Conservation (phyloP, 2,797 vertebrate species). For the Synaphobranchus kaupii region DNA sequence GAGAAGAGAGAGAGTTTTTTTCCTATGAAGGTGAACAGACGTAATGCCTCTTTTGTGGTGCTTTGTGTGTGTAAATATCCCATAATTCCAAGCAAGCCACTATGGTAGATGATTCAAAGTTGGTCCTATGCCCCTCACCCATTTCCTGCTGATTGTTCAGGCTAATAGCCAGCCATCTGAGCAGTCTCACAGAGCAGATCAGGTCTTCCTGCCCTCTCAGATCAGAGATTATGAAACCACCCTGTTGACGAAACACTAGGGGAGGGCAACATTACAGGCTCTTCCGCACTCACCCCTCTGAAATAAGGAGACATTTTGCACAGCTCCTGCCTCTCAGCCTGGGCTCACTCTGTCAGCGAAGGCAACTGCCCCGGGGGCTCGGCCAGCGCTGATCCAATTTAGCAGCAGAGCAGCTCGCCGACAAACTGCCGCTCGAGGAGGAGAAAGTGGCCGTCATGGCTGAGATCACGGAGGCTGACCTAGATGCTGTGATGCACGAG, state of each 20-base stretch:
- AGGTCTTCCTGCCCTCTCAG: slow-evolving; percentile 50
- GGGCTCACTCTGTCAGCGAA: slow-evolving; percentile 54
- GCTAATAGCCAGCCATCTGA: slow-evolving; percentile 57
- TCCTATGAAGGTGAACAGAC: not conserved
- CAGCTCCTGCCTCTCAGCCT: slow-evolving; percentile 50
- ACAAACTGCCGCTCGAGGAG: slow-evolving; percentile 7
- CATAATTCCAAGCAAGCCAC: slow-evolving; percentile 56
- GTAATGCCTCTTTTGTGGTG: no score
- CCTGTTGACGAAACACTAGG: slow-evolving; percentile 66
- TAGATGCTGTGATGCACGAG: slow-evolving; percentile 69
- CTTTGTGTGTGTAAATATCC: not conserved
- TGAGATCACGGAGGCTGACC: slow-evolving; percentile 65
- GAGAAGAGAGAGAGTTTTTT: not conserved
- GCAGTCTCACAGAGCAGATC: slow-evolving; percentile 54
- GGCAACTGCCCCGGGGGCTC: slow-evolving; percentile 56
- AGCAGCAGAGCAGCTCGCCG: slow-evolving; percentile 47
- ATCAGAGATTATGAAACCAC: slow-evolving; percentile 77
- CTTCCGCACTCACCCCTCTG: slow-evolving; percentile 35
- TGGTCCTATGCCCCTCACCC: slow-evolving; percentile 36
- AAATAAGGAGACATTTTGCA: slow-evolving; percentile 50
- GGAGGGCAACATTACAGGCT: slow-evolving; percentile 37
- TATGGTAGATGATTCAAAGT: slow-evolving; percentile 54
- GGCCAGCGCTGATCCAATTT: slow-evolving; percentile 52
- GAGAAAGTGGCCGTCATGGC: slow-evolving; percentile 61
- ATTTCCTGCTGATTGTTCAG: slow-evolving; percentile 61